Conservation (phyloP, 2,888 invertebrate genomes). For the Dasypolia templi region DNA sequence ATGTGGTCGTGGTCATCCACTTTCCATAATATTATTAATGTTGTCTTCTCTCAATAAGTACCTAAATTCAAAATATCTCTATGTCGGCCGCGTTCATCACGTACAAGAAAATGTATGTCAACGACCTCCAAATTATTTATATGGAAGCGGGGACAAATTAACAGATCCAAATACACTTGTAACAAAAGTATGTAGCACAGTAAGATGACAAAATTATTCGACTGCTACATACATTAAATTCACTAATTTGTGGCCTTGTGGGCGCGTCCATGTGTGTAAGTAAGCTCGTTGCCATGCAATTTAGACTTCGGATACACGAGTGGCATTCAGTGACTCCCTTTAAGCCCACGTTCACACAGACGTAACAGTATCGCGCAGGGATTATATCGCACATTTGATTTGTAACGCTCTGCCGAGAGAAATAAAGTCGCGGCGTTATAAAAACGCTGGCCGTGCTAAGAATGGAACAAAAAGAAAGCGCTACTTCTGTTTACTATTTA, state of each 20-base stretch:
- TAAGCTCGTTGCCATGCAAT: slow-evolving; percentile 24
- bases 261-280: slow-evolving; percentile 10
- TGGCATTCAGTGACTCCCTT: slow-evolving; percentile 25
- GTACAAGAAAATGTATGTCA: slow-evolving; percentile 49
- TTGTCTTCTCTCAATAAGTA: slow-evolving; percentile 1
- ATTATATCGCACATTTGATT: too few species aligned
- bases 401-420: too few species aligned
- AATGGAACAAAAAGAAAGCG: too few species aligned
- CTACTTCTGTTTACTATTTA: too few species aligned
- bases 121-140: slow-evolving; percentile 58
- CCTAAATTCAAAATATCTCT: slow-evolving; percentile 20
- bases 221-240: slow-evolving; percentile 3
- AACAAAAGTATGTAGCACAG: slow-evolving; percentile 18
- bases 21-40: background rate
- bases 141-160: slow-evolving; percentile 31
- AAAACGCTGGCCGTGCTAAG: too few species aligned
- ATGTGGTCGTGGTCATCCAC: background rate
- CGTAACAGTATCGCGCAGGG: too few species aligned
- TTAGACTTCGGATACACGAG: slow-evolving; percentile 20
- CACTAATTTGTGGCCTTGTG: slow-evolving; percentile 10
- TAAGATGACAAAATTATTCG: slow-evolving; percentile 32
- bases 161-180: slow-evolving; percentile 35
- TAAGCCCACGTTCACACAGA: too few species aligned
- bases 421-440: too few species aligned
- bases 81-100: background rate